These are phyloP conservation scores for Ceyx melanurus DNA, from an alignment of 2,113 vertebrate genomes.

Conservation along the genomic window DNA sequence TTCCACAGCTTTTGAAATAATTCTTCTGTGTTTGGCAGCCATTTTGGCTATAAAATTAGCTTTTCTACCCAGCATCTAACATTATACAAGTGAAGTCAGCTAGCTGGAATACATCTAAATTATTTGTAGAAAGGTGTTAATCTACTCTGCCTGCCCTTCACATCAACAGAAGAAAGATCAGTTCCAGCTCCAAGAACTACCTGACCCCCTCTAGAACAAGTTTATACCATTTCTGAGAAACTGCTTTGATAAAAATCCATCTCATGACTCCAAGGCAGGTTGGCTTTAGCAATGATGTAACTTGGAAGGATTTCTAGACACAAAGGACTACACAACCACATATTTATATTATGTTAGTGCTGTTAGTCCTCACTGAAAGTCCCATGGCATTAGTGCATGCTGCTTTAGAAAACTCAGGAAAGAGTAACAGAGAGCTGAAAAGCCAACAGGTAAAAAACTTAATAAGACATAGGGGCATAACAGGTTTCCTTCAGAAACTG, in stretches of 20 bases:
- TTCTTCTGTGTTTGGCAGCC: background rate
- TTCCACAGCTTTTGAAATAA: background rate
- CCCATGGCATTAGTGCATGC: too few species aligned
- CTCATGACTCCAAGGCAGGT: background rate
- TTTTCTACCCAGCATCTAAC: background rate
- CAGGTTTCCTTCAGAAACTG: background rate
- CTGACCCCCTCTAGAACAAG: background rate
- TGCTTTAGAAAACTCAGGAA: background rate
- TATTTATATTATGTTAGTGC: background rate
- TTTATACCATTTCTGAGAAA: background rate
- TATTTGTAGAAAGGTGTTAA: background rate
- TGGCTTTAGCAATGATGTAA: background rate
- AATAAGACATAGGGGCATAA: background rate
- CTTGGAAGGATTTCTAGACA: constrained; percentile 2
- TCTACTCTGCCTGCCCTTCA: background rate
- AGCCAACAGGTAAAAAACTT: background rate
- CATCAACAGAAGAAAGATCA: background rate
- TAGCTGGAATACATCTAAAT: background rate
- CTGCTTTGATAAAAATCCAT: background rate
- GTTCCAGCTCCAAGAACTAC: background rate
- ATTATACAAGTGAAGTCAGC: background rate
- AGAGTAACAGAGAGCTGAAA: background rate
- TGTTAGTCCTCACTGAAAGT: background rate
- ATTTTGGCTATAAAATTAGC: background rate
- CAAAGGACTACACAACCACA: background rate